These are phyloP conservation scores for Hypsopygia costalis DNA, from an alignment of 2,888 invertebrate genomes.

Conservation along the genomic window DNA sequence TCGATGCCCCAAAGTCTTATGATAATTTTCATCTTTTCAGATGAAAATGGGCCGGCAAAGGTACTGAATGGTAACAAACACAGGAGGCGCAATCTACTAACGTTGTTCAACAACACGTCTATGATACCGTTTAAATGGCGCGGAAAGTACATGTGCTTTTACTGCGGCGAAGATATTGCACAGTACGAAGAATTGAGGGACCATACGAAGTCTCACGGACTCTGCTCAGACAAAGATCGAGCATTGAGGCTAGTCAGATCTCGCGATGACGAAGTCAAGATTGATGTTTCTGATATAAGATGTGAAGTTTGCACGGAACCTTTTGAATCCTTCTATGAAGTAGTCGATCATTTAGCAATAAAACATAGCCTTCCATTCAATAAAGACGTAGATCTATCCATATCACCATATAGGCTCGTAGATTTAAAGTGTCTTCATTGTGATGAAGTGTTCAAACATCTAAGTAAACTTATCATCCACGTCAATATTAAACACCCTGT, in stretches of 20 bases:
- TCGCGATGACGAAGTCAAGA: constrained; percentile 53
- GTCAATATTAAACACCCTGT: constrained; percentile 44
- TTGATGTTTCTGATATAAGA: constrained; percentile 53
- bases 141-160: constrained; percentile 61
- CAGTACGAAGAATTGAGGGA: constrained; percentile 36
- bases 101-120: constrained; percentile 63
- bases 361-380: constrained; percentile 48
- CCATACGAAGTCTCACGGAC: constrained; percentile 51
- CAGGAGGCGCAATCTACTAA: constrained; percentile 48
- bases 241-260: constrained; percentile 49
- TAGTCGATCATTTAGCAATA: constrained; percentile 40
- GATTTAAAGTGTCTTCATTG: constrained; percentile 56
- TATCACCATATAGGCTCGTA: constrained; percentile 43
- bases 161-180: constrained; percentile 49
- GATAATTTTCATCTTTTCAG: constrained; percentile 63
- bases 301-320: constrained; percentile 46
- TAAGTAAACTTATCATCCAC: constrained; percentile 49
- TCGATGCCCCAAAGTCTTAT: constrained; percentile 20
- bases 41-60: constrained; percentile 43
- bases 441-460: constrained; percentile 36
- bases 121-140: constrained; percentile 67
- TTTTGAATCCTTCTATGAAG: constrained; percentile 30
- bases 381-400: constrained; percentile 33
- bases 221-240: constrained; percentile 40
- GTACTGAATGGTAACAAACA: constrained; percentile 34